Base-by-base conservation (phyloP, 1,140 invertebrate genomes). In the Habropoda laboriosa region DNA sequence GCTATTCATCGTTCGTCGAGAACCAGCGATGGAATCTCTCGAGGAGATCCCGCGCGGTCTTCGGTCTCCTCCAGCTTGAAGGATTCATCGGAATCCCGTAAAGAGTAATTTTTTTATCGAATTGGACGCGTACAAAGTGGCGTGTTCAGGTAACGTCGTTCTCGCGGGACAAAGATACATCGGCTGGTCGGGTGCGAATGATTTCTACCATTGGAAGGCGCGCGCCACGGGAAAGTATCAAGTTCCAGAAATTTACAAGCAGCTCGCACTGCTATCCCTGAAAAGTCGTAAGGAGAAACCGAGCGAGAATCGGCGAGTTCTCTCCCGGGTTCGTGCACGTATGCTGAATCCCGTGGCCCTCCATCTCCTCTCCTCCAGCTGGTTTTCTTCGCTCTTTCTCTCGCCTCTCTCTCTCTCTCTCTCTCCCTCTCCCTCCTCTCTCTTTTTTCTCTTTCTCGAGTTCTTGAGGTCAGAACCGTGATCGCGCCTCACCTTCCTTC, bases 381-480 rank as follows among this genome's bases (percentile, higher is more conserved):
- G 68, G 77, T 78, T 73, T 51, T 74, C 74, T 42, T 60, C 40
- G 30, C 24, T 16, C n/a, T 16, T 27, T 79, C 30, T 16, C 47
- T 55, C 66, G 18, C 12, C 32, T 35, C 27, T 32, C 24, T n/a
- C 24, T 16, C 24, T 49, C 47, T 66, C 51, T 71, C 63, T 24
- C 40, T 40, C 45, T 58, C n/a, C n/a, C 24, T 13, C 35, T 30
- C 57, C 53, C 30, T n/a, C 7, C 42, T n/a, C 27, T 32, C 51
- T 24, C 5, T n/a, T 53, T 67, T n/a, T 61, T 67, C 40, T 64
- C 61, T 40, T 55, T 30, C 45, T 67, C 24, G 67, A 79, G 76
- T 86, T 86, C 76, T 86, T 83, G 85, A 86, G 85, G 85, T 86
- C 85, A 86, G 85, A 86, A 74, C 75, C 81, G 84, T 78, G 84